Percentiles rank a stretch among this genome's conserved stretches.
These are phyloP conservation scores for Drosophila percnosoma DNA, from an alignment of 2,888 invertebrate species.

Conservation along the genomic window DNA sequence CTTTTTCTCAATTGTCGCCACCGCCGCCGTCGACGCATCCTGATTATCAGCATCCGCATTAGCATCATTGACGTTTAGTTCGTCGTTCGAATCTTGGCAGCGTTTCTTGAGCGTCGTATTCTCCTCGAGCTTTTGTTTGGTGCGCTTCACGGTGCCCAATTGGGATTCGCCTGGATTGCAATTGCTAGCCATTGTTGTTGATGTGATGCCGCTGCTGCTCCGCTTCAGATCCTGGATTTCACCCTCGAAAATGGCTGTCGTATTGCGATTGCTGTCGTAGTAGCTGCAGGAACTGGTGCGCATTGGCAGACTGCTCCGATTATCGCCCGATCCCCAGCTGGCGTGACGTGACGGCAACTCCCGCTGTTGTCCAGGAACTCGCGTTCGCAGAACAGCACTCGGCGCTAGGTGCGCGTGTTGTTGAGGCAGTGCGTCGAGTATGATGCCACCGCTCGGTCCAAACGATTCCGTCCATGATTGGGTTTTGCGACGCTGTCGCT, in stretches of 20 bases:
- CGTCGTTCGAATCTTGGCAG: conserved; percentile 77
- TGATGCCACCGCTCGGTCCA: conserved; percentile 74
- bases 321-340: conserved; percentile 92
- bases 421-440: conserved; percentile 59
- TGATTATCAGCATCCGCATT: conserved; percentile 27
- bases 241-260: conserved; percentile 83
- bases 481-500: conserved; percentile 81
- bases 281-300: conserved; percentile 91
- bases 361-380: conserved; percentile 85
- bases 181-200: conserved; percentile 43
- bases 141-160: conserved; percentile 89
- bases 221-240: conserved; percentile 83
- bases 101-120: conserved; percentile 81
- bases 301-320: conserved; percentile 87
- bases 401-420: conserved; percentile 35
- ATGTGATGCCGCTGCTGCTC: conserved; percentile 67
- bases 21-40: conserved; percentile 3
- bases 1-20: conserved; percentile 47
- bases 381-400: conserved; percentile 48
- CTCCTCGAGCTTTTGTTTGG: conserved; percentile 89
- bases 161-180: conserved; percentile 55
- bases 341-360: conserved; percentile 90
- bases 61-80: conserved; percentile 10
- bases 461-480: conserved; percentile 83
- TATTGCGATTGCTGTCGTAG: conserved; percentile 86